Evolutionary conservation across 2,113 vertebrate genomes (phyloP), one percentile per base, ranked within the genome.

Genomic region (Amphiprion ocellaris): DNA sequence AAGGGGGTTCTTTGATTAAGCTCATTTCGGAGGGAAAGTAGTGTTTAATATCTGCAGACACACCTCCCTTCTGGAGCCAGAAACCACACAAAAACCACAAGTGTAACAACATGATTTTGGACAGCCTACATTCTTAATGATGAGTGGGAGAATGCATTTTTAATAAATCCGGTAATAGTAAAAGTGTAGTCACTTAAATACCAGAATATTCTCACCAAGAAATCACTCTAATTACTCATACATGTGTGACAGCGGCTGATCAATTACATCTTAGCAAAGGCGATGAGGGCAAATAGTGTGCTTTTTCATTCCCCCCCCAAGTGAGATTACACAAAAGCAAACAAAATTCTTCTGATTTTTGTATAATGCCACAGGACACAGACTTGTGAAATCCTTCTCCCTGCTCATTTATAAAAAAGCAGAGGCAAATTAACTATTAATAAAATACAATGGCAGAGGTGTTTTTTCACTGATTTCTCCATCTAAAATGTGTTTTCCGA

Each of bases 141-240:
- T 59, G 54, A 74, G 19, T 17, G 44, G 74, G 70, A 10, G 37
- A 67, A 77, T 82, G 70, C 24, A 69, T 84, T 89, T 84, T 90
- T 84, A 86, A 81, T 79, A 83, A 86, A 62, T 72, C 78, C 78
- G 74, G 46, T 64, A 58, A 67, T 59, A 77, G 64, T 70, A 78
- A 62, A 79, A 81, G 41, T 56, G 19, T 44, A 77, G 74, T 47
- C 39, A 52, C 50, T 72, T 77, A 41, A 52, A 0, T 69, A 77
- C 15, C 0, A 2, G 19, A 0, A 37, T 39, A 69, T 16, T 23
- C 24, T 28, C 24, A 44, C 61, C 70, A 72, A 64, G 37, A 83
- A 83, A 79, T 83, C 28, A 56, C 17, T 56, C 24, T 28, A 69
- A 79, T 81, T 79, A 72, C 70, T 81, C 54, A 55, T 19, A 56